These are phyloP conservation scores for Thamnaconus septentrionalis DNA, from an alignment of 2,113 vertebrate species.

Conservation along the genomic window DNA sequence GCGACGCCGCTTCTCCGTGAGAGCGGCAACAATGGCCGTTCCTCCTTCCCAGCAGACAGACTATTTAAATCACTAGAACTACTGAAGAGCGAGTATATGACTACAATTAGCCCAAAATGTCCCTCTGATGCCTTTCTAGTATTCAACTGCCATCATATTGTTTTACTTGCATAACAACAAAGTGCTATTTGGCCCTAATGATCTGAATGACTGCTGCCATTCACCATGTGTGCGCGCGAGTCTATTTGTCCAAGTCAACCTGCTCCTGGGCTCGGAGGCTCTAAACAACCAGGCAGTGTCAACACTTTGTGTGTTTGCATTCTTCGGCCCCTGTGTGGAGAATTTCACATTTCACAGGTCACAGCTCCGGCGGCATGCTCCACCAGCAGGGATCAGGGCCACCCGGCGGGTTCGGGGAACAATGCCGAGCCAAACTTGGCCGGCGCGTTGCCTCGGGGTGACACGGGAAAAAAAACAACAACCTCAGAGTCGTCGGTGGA, in stretches of 20 bases:
- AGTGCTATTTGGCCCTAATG: no score
- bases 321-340: slow-evolving; percentile 51
- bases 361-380: slow-evolving; percentile 68
- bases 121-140: no score
- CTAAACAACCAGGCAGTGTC: slow-evolving; percentile 15
- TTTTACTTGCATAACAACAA: no score
- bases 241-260: neutral
- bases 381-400: slow-evolving; percentile 65
- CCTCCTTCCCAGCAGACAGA: no score
- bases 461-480: neutral
- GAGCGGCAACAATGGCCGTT: no score
- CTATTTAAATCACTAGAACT: no score
- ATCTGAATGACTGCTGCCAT: no score
- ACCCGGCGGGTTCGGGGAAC: slow-evolving; percentile 65
- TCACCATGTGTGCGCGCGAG: neutral
- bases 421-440: slow-evolving; percentile 58
- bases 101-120: no score
- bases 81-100: no score
- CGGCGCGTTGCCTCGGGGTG: slow-evolving; percentile 17
- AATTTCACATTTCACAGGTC: slow-evolving; percentile 76
- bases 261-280: neutral
- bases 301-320: slow-evolving; percentile 34
- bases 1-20: no score
- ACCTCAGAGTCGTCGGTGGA: no score
- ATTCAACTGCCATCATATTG: no score